These are phyloP conservation scores for Chironomus striatipennis DNA, from an alignment of 1,140 invertebrate genomes.

Conservation along the genomic window DNA sequence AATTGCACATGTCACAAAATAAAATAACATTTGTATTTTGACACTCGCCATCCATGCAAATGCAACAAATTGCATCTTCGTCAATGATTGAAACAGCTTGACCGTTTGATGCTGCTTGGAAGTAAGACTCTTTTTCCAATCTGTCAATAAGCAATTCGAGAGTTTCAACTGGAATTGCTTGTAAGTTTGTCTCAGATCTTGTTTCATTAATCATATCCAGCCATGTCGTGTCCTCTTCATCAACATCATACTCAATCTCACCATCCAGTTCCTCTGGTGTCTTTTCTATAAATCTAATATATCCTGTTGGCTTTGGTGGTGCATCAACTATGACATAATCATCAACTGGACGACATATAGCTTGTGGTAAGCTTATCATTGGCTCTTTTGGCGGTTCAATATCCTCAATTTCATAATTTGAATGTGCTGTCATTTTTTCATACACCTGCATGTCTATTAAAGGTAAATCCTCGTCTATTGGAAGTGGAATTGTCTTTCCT, in stretches of 20 bases:
- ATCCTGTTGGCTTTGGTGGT: conserved; percentile 66
- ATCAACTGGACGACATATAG: conserved; percentile 67
- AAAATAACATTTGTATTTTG: conserved; percentile 21
- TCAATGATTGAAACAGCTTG: conserved; percentile 74
- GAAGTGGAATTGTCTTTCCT: conserved; percentile 50
- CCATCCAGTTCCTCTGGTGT: conserved; percentile 88
- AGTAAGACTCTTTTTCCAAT: conserved; percentile 95
- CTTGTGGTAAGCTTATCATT: conserved; percentile 66
- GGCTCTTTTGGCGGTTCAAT: conserved; percentile 46
- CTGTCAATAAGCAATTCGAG: conserved; percentile 95
- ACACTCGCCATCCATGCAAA: conserved; percentile 53
- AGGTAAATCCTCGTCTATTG: conserved; percentile 51
- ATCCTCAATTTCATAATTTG: conserved; percentile 45
- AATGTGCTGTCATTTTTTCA: conserved; percentile 44
- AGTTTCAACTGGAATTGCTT: conserved; percentile 68
- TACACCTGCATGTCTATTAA: conserved; percentile 56
- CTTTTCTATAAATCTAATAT: conserved; percentile 89
- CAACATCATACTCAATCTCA: conserved; percentile 94
- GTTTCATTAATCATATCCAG: conserved; percentile 79
- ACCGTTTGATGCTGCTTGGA: conserved; percentile 55
- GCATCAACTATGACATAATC: conserved; percentile 73
- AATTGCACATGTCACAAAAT: conserved; percentile 92
- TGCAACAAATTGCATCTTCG: conserved; percentile 97
- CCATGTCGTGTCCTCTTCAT: conserved; percentile 95
- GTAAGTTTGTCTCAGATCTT: conserved; percentile 56